Evolutionary conservation across 1,140 invertebrate genomes (phyloP), one percentile per base, ranked within the genome.

Genomic region (Phymorhynchus buccinoides): DNA sequence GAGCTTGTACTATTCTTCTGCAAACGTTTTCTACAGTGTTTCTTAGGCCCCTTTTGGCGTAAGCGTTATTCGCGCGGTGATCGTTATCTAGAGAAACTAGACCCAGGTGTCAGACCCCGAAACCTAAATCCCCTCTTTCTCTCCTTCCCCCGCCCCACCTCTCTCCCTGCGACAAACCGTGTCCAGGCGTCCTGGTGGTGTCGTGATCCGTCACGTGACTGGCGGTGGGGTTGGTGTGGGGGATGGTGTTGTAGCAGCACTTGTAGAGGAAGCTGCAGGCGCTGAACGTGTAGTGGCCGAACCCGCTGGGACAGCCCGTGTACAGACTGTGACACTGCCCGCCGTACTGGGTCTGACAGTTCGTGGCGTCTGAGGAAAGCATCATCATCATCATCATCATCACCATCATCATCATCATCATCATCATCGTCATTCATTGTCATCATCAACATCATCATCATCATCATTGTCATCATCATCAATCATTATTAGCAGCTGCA

Each of bases 381-480:
- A 52, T 2, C 12, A 9, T 52, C 12, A 18, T 52, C 22, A 52
- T 52, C 22, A 14, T 14, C 48, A 52, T 52, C 22, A 18, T 9
- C 22, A n/a, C 22, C 0, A 18, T 52, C 12, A 18, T 9, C n/a
- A 52, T 52, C 22, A 18, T 52, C 22, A 16, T 52, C 0, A 18
- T 52, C 12, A 18, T 9, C n/a, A 52, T 52, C 22, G 48, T 52
- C 22, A 16, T 12, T 73, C n/a, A 27, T 9, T 9, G 37, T 27
- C 37, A 73, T 73, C n/a, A 27, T 73, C 37, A 73, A 32, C n/a
- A 27, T 73, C 71, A 27, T 73, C 71, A 27, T 73, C n/a, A 27
- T 73, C 71, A 3, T 73, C 71, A 27, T 73, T n/a, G 37, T 73
- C 71, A 3, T 73, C 71, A 73, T 73, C 71, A 73, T 73, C 71